A percentile compares a stretch with the other conserved stretches of the same genome.
These are phyloP conservation scores for Stictonetta naevosa DNA, from an alignment of 2,113 vertebrate species.

Conservation along the genomic window DNA sequence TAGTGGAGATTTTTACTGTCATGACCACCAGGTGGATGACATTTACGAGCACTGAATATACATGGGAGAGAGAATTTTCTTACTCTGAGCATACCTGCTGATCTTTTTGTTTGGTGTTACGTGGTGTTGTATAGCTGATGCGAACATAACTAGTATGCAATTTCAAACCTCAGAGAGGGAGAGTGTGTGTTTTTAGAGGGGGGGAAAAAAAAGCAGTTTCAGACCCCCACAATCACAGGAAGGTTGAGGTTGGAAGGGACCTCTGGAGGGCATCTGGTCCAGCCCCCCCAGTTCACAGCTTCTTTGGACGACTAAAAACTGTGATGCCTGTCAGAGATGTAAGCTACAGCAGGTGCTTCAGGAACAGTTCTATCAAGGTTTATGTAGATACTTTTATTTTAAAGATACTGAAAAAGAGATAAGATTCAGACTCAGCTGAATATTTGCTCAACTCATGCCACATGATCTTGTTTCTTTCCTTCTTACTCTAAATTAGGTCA, in stretches of 20 bases:
- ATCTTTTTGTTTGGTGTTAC: background rate
- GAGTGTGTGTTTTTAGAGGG: background rate
- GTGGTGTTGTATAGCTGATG: background rate
- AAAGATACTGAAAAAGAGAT: constrained; percentile 29
- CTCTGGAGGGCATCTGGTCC: background rate
- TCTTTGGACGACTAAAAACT: background rate
- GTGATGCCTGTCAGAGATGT: background rate
- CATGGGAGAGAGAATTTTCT: background rate
- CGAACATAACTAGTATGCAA: background rate
- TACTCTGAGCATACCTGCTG: background rate
- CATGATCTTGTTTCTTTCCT: constrained; percentile 8
- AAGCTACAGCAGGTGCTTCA: background rate
- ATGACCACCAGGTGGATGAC: accelerated
- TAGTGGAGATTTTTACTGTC: background rate
- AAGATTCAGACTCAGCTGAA: constrained; percentile 13
- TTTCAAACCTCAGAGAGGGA: background rate
- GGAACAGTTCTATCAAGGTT: constrained; percentile 3
- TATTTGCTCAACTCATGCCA: constrained; percentile 8
- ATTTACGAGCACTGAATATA: background rate
- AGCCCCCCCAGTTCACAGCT: background rate
- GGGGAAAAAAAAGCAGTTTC: background rate
- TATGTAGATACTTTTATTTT: constrained; percentile 27
- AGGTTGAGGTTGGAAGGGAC: background rate
- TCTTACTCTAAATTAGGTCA: constrained; percentile 20
- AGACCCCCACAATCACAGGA: background rate